These are phyloP conservation scores for Leptinotarsa lineolata DNA, from an alignment of 1,140 invertebrate species.

Conservation along the genomic window DNA sequence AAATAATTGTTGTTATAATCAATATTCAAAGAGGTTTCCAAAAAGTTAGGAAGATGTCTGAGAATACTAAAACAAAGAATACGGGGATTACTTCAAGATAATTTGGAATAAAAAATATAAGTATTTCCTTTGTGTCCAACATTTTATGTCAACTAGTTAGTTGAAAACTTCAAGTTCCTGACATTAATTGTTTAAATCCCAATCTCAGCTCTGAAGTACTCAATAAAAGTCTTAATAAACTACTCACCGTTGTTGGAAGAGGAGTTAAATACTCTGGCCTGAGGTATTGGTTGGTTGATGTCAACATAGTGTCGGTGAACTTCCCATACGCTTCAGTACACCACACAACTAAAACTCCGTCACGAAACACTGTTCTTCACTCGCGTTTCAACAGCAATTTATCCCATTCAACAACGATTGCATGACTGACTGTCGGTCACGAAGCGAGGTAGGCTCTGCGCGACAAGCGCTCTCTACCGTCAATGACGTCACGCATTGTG, in stretches of 20 bases:
- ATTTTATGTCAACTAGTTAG: no score
- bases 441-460: slow-evolving; percentile 38
- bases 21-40: no score
- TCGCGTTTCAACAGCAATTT: background rate
- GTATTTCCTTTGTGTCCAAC: no score
- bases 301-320: slow-evolving; percentile 69
- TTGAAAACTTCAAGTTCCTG: no score
- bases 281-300: slow-evolving; percentile 83
- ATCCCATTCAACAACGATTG: background rate
- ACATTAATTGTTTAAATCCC: no score
- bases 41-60: no score
- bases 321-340: slow-evolving; percentile 19
- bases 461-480: slow-evolving; percentile 41
- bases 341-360: background rate
- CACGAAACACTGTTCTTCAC: background rate
- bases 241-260: slow-evolving; percentile 87
- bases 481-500: slow-evolving; percentile 51
- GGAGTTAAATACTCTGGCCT: slow-evolving; percentile 92
- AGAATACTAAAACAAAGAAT: no score
- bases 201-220: no score
- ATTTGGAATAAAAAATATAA: no score
- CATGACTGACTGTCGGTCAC: slow-evolving; percentile 41
- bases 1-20: no score
- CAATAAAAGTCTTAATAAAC: background rate
- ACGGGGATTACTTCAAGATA: no score